phyloP scores from a whole-genome alignment of 30 jellyfish, hydroid and myxozoan genomes.

The Rhopilema esculentum region DNA sequence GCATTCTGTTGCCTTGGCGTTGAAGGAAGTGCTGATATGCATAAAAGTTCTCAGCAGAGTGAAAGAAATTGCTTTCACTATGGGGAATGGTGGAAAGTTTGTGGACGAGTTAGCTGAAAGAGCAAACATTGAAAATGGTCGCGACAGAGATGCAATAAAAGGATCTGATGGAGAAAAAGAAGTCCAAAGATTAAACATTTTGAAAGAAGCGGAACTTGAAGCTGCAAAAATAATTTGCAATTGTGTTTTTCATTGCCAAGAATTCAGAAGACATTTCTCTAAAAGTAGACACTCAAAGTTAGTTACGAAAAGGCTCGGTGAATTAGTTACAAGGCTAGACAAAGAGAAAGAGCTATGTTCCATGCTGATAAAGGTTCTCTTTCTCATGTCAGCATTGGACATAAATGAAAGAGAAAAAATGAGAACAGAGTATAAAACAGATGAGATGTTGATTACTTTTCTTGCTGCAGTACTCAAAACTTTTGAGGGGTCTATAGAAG shows the following conservation, averaged over 20 bases:
- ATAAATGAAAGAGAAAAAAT: conserved; percentile 49
- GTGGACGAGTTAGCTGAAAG: neutral
- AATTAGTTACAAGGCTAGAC: neutral
- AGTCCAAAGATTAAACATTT: neutral
- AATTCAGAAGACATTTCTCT: conserved; percentile 26
- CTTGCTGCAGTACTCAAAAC: conserved; percentile 3
- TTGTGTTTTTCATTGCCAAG: conserved; percentile 66
- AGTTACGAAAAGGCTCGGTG: conserved; percentile 17
- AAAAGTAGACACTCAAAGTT: conserved; percentile 21
- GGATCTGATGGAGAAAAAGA: neutral
- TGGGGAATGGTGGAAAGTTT: neutral
- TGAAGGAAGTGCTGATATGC: conserved; percentile 40
- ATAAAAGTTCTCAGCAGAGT: conserved; percentile 37
- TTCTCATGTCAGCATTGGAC: conserved; percentile 89
- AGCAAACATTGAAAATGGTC: neutral
- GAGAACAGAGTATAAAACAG: conserved; percentile 40
- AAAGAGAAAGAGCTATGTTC: neutral
- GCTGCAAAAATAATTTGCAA: conserved; percentile 68
- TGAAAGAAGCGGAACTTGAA: conserved; percentile 36
- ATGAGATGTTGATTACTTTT: neutral
- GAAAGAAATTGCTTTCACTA: conserved; percentile 9
- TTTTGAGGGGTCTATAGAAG: neutral
- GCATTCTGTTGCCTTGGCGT: neutral
- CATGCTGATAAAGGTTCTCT: conserved; percentile 59
- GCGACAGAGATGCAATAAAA: neutral